phyloP scores from a whole-genome alignment of 2,797 vertebrate genomes.

The Eupleurogrammus muticus region DNA sequence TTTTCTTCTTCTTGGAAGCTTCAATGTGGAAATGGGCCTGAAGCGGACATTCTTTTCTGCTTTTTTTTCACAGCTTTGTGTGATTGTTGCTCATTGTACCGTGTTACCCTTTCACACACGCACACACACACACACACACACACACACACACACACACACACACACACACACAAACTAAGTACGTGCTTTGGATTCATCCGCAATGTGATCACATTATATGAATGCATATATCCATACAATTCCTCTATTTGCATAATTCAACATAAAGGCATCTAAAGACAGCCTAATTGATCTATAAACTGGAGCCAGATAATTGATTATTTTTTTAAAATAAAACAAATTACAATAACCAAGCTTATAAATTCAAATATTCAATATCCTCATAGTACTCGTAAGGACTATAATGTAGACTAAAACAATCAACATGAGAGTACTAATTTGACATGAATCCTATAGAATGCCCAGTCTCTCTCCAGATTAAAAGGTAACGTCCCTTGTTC shows the following conservation, averaged over 20 bases:
- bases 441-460: conserved; percentile 54
- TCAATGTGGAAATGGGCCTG: conserved; percentile 37
- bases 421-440: conserved; percentile 45
- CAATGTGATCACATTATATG: conserved; percentile 2
- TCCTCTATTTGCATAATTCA: not conserved
- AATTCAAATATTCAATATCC: not conserved
- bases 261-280: accelerated
- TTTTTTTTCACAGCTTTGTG: conserved; percentile 38
- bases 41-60: conserved; percentile 23
- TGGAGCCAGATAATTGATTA: not conserved
- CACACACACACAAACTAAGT: not conserved
- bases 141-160: conserved; percentile 1
- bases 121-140: not conserved
- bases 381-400: conserved; percentile 2
- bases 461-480: conserved; percentile 41
- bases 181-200: not conserved
- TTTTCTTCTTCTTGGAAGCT: conserved; percentile 10
- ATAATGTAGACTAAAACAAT: conserved; percentile 38
- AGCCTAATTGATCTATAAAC: not conserved
- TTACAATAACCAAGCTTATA: not conserved
- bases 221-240: not conserved
- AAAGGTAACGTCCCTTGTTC: conserved; percentile 58
- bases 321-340: too few species aligned
- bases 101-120: not conserved
- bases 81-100: conserved; percentile 36